These are phyloP conservation scores for Apamea crenata DNA, from an alignment of 2,888 invertebrate genomes.

Conservation along the genomic window DNA sequence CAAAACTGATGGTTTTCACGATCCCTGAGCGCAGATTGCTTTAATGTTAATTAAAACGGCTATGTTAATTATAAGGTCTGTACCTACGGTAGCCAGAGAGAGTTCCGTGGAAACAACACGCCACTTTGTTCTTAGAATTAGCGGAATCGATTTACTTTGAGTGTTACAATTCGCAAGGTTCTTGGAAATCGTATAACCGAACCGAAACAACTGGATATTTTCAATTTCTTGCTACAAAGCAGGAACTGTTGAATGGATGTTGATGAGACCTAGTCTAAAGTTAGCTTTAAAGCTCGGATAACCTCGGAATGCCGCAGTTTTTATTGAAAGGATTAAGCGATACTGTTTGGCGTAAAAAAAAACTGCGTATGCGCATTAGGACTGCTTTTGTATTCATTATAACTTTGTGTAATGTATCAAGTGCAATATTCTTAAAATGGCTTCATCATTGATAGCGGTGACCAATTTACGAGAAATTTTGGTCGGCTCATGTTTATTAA, in stretches of 20 bases:
- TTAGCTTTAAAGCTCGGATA: slow-evolving; percentile 3
- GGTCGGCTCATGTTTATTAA: slow-evolving; percentile 73
- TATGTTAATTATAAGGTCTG: slow-evolving; percentile 69
- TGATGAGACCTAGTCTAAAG: slow-evolving; percentile 30
- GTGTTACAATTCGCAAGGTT: slow-evolving; percentile 76
- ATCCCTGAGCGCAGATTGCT: slow-evolving; percentile 45
- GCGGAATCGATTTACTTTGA: slow-evolving; percentile 78
- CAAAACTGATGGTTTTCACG: slow-evolving; percentile 49
- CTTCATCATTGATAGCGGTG: slow-evolving; percentile 74
- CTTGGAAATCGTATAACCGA: slow-evolving; percentile 69
- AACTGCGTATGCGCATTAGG: too few species aligned
- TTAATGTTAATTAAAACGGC: slow-evolving; percentile 58
- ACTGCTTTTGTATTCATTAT: neutral
- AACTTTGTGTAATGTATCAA: slow-evolving; percentile 11
- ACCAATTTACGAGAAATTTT: slow-evolving; percentile 73
- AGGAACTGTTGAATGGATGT: slow-evolving; percentile 42
- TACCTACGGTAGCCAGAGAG: slow-evolving; percentile 57
- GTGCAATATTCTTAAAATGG: slow-evolving; percentile 69
- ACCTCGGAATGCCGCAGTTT: slow-evolving; percentile 1
- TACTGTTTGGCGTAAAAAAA: slow-evolving; percentile 8
- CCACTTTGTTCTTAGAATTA: slow-evolving; percentile 84
- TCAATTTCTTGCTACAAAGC: slow-evolving; percentile 44
- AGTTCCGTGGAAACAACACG: slow-evolving; percentile 70
- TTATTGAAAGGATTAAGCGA: neutral
- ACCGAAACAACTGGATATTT: slow-evolving; percentile 51